Evolutionary conservation across 2,797 vertebrate species (phyloP).

Genomic region (Gallinago stenura): DNA sequence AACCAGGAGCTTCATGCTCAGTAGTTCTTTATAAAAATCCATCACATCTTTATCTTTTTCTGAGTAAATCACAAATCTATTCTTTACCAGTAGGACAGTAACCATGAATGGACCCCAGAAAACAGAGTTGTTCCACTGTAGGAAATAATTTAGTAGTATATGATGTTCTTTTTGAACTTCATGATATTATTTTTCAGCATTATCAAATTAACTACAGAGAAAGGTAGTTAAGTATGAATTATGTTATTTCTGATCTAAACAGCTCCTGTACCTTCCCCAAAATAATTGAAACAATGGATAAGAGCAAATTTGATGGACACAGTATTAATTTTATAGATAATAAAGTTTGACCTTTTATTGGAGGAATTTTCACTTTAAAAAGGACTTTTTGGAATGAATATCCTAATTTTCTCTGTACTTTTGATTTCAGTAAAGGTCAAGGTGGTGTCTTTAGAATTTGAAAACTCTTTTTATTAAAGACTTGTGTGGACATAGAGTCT

Average conservation of each 20-base stretch:
- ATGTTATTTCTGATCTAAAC: background rate
- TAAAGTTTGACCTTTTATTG: slow-evolving; percentile 62
- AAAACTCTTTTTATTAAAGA: slow-evolving; percentile 56
- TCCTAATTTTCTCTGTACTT: slow-evolving; percentile 43
- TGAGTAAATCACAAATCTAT: background rate
- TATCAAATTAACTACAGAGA: background rate
- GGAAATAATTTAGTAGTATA: background rate
- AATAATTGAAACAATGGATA: background rate
- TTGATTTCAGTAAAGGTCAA: slow-evolving; percentile 71
- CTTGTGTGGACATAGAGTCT: background rate
- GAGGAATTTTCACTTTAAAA: background rate
- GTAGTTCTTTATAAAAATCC: background rate
- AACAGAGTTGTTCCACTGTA: background rate
- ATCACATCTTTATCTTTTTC: background rate
- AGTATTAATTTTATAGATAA: slow-evolving; percentile 61
- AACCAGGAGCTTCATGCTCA: background rate
- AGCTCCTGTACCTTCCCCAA: background rate
- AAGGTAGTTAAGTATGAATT: background rate
- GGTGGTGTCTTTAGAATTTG: slow-evolving; percentile 2
- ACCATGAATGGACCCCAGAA: background rate
- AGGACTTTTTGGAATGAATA: slow-evolving; percentile 37
- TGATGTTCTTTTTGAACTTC: background rate
- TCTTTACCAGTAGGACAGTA: background rate
- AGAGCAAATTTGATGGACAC: background rate
- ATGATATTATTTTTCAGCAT: background rate